These are phyloP conservation scores for Chaetorhynchus papuensis DNA, from an alignment of 2,113 vertebrate genomes.

Conservation along the genomic window DNA sequence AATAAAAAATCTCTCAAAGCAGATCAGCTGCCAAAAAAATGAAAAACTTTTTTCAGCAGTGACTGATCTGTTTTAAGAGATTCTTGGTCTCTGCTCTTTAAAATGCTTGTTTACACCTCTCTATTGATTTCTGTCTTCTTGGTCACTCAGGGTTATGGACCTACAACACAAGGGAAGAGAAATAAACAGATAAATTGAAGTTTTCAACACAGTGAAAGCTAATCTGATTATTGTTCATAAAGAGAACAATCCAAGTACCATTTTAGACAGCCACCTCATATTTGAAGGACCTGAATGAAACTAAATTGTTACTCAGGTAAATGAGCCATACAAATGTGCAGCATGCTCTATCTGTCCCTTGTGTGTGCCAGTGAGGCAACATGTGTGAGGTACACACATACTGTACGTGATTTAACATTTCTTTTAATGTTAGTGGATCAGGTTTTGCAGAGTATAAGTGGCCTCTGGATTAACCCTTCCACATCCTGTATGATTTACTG, in stretches of 20 bases:
- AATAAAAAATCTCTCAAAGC: neutral
- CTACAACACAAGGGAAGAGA: neutral
- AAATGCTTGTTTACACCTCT: neutral
- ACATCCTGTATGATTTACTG: neutral
- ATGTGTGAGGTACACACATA: neutral
- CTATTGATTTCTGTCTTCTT: neutral
- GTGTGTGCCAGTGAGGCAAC: neutral
- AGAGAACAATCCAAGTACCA: neutral
- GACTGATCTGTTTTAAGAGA: neutral
- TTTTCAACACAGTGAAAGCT: neutral
- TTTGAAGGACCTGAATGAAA: neutral
- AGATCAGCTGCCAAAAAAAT: neutral
- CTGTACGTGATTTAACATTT: neutral
- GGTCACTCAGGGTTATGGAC: neutral
- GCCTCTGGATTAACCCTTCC: neutral
- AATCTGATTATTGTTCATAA: neutral
- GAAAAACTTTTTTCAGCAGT: neutral
- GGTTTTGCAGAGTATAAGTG: neutral
- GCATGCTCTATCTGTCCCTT: neutral
- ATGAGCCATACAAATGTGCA: neutral
- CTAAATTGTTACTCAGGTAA: neutral
- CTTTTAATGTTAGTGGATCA: neutral
- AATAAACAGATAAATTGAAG: neutral
- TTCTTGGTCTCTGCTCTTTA: neutral
- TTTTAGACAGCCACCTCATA: neutral